A percentile compares a stretch with the other conserved stretches of the same genome.
These are phyloP conservation scores for Todiramphus saurophagus DNA, from an alignment of 2,113 vertebrate species.

Conservation along the genomic window DNA sequence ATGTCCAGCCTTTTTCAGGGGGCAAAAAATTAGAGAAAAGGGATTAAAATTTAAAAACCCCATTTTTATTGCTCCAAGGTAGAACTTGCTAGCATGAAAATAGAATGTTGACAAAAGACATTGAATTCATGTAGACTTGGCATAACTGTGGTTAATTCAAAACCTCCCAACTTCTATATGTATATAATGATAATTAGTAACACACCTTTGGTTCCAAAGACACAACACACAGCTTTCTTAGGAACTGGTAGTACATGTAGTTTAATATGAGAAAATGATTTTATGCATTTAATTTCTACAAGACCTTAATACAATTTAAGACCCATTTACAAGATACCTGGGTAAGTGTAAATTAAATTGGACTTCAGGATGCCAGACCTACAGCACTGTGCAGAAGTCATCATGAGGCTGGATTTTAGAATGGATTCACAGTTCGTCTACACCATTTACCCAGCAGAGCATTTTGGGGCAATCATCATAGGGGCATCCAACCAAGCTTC, in stretches of 20 bases:
- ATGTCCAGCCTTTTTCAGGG: neutral
- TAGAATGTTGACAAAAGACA: neutral
- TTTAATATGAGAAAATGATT: neutral
- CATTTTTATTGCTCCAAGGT: neutral
- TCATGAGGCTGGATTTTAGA: neutral
- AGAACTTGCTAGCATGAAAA: neutral
- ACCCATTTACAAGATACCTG: neutral
- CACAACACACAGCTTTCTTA: neutral
- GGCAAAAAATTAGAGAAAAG: neutral
- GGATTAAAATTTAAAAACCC: neutral
- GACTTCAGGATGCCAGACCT: neutral
- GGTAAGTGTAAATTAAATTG: neutral
- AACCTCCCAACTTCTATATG: neutral
- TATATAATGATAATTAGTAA: neutral
- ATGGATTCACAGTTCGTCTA: neutral
- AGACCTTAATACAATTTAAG: neutral
- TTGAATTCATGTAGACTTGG: neutral
- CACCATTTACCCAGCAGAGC: neutral
- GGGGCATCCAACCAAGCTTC: neutral
- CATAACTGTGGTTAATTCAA: neutral
- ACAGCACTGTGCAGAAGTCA: neutral
- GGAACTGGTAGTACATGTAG: neutral
- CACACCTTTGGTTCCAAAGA: neutral
- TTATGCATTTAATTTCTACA: neutral
- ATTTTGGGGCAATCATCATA: neutral